Evolutionary conservation across 2,113 vertebrate species (phyloP).

Genomic region (Sphyrna mokarran): DNA sequence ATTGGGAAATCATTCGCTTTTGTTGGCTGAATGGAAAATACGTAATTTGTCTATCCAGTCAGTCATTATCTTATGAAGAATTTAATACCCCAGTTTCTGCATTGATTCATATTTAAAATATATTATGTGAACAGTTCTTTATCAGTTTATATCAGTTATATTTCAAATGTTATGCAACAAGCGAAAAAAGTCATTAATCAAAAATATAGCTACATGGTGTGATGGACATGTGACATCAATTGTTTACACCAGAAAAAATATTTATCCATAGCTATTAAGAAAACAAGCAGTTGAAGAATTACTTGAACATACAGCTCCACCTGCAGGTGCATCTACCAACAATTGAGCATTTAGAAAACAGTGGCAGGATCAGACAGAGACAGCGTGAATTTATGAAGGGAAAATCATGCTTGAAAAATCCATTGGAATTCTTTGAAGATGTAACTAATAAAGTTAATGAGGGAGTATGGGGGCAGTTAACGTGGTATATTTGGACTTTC

Average conservation of each 20-base stretch:
- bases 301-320: neutral
- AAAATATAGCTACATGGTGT: neutral
- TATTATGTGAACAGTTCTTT: neutral
- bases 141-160: neutral
- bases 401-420: too few species aligned
- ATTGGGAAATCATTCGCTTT: neutral
- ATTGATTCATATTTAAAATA: neutral
- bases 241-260: neutral
- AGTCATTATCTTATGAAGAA: neutral
- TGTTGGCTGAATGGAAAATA: neutral
- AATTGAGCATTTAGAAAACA: too few species aligned
- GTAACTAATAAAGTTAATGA: too few species aligned
- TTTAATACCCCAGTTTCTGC: neutral
- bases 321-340: neutral
- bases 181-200: neutral
- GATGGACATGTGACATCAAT: neutral
- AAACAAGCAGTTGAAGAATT: neutral
- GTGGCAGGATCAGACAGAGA: too few species aligned
- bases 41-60: neutral
- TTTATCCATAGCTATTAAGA: neutral
- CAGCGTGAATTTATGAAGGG: too few species aligned
- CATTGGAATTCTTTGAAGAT: too few species aligned
- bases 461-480: too few species aligned
- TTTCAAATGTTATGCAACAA: neutral
- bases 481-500: too few species aligned